Evolutionary conservation across 1,140 invertebrate species (phyloP).

Genomic region (Mycetomoellerius zeteki): DNA sequence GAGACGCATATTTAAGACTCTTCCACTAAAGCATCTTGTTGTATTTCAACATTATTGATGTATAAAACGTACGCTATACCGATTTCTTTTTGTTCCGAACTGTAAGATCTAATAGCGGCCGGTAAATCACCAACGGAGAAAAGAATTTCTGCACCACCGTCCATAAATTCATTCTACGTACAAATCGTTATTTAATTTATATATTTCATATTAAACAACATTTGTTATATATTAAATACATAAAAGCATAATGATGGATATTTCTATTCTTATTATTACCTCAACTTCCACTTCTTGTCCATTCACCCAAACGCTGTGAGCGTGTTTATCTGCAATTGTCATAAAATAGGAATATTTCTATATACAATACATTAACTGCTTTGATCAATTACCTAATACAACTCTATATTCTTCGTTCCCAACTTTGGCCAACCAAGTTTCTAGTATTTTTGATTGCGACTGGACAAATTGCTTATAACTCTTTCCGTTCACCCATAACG

Average conservation of each 20-base stretch:
- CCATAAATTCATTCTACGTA: slow-evolving; percentile 91
- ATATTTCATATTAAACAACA: slow-evolving; percentile 3
- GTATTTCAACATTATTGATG: slow-evolving; percentile 80
- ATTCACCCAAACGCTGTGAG: slow-evolving; percentile 93
- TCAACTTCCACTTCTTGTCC: slow-evolving; percentile 90
- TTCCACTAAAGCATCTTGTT: slow-evolving; percentile 70
- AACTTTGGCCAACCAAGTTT: slow-evolving; percentile 82
- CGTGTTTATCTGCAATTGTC: slow-evolving; percentile 91
- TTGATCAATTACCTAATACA: slow-evolving; percentile 88
- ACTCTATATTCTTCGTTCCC: slow-evolving; percentile 87
- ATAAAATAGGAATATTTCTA: not conserved
- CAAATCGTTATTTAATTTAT: slow-evolving; percentile 9
- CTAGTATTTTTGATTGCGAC: slow-evolving; percentile 91
- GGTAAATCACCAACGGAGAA: slow-evolving; percentile 88
- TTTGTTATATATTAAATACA: not conserved
- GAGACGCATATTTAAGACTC: not conserved
- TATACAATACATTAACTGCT: slow-evolving; percentile 36
- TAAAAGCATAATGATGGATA: not conserved
- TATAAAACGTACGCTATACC: slow-evolving; percentile 82
- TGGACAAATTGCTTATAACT: slow-evolving; percentile 91
- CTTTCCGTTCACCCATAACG: slow-evolving; percentile 91
- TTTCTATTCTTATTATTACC: slow-evolving; percentile 67
- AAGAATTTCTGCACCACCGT: slow-evolving; percentile 92
- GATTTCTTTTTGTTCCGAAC: slow-evolving; percentile 81
- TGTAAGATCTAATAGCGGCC: slow-evolving; percentile 89